Evolutionary conservation across 2,888 invertebrate species (phyloP), one percentile per base, ranked within the genome.

Genomic region (Imbricaverruca yamaguchii): DNA sequence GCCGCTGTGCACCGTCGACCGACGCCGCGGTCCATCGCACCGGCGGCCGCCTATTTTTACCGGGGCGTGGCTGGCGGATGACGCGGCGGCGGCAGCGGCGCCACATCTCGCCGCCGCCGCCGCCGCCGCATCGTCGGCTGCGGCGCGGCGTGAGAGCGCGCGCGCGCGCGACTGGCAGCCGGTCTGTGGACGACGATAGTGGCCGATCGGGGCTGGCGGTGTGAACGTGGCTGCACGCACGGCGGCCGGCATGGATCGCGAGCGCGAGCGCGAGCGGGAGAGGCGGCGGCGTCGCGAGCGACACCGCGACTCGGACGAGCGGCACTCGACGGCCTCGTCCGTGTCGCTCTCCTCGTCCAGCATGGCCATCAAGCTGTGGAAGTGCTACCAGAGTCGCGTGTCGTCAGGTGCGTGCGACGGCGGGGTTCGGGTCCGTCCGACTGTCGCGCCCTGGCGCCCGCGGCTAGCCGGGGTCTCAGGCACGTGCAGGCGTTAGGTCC

Each of bases 291-390:
- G 55, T 3, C 74, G 74, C 53, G 39, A 53, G 15, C 65, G 18
- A 39, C 15, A 18, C 39, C 18, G 15, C 13, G 25, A 39, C 15
- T 9, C 6, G 53, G 74, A 74, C 21, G 21, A 55, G 53, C 74
- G 74, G 15, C 11, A 9, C 53, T 8, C 53, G 9, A 9, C 74
- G 53, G 18, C 15, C 74, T 74, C 74, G 6, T 53, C 74, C 21
- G 74, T 74, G 15, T 74, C 55, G 21, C 74, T 55, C 55, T 21
- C 53, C 55, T 74, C 74, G 10, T 74, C 74, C 53, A 55, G 55
- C 11, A 74, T 74, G 74, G 74, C 74, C 55, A 74, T 74, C 74
- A 74, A 74, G 74, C 74, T 74, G 74, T 74, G 74, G 74, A 74
- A 74, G 74, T 74, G 74, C 74, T 74, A 74, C 74, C 74, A 74